Conservation (phyloP, 1,140 invertebrate genomes). For the Neomicropteryx cornuta region DNA sequence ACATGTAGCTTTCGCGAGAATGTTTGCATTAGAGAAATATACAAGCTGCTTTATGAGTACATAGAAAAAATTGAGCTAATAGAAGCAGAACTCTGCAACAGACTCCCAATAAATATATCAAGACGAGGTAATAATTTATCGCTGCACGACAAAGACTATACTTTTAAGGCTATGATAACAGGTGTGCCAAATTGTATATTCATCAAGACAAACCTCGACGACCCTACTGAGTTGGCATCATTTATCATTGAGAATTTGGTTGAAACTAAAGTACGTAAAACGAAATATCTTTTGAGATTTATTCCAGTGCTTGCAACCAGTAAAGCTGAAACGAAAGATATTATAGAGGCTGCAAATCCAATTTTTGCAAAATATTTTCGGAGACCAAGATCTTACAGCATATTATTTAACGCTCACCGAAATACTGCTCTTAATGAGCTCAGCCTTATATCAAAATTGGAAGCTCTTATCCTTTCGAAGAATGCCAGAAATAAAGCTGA, state of each 20-base stretch:
- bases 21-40: constrained; percentile 62
- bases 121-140: constrained; percentile 36
- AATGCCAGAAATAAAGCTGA: constrained; percentile 52
- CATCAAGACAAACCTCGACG: constrained; percentile 51
- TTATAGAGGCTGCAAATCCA: constrained; percentile 42
- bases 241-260: constrained; percentile 54
- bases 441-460: constrained; percentile 50
- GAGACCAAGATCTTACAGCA: constrained; percentile 53
- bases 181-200: constrained; percentile 65
- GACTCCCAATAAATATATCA: constrained; percentile 45
- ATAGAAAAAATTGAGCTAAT: constrained; percentile 43
- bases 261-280: constrained; percentile 45
- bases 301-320: constrained; percentile 63
- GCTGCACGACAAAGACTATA: constrained; percentile 17
- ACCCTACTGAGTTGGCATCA: constrained; percentile 52
- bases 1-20: constrained; percentile 68
- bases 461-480: constrained; percentile 43
- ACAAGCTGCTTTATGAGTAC: constrained; percentile 70
- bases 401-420: constrained; percentile 61
- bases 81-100: constrained; percentile 41
- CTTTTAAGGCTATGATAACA: constrained; percentile 48
- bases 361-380: constrained; percentile 58
- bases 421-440: constrained; percentile 55
- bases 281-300: constrained; percentile 55
- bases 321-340: constrained; percentile 53